A percentile compares a stretch with the other conserved stretches of the same genome.
phyloP scores from a whole-genome alignment of 2,797 vertebrate species.

The Bucorvus abyssinicus region DNA sequence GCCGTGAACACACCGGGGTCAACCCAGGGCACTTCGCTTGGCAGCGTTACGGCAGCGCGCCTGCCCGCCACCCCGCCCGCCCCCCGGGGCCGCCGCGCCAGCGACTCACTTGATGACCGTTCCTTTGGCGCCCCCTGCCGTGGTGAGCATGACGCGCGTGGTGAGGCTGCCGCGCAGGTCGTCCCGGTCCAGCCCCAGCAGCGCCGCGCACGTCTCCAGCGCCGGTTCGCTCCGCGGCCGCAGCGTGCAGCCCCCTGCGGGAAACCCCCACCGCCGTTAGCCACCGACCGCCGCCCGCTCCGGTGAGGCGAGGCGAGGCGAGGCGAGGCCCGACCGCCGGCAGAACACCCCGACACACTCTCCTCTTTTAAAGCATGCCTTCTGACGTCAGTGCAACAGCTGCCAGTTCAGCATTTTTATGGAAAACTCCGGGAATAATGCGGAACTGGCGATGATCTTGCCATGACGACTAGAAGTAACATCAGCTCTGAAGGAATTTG shows the following conservation, averaged over 20 bases:
- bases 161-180: slow-evolving; percentile 92
- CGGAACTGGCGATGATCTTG: background rate
- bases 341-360: too few species aligned
- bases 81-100: too few species aligned
- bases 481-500: accelerated
- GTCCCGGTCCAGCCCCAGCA: slow-evolving; percentile 90
- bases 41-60: too few species aligned
- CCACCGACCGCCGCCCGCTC: background rate
- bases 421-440: background rate
- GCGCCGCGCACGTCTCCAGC: slow-evolving; percentile 85
- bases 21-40: too few species aligned
- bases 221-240: slow-evolving; percentile 83
- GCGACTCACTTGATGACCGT: slow-evolving; percentile 91
- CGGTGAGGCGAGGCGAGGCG: too few species aligned
- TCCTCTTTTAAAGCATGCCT: too few species aligned
- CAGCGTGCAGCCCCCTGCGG: slow-evolving; percentile 90
- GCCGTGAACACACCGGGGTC: too few species aligned
- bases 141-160: slow-evolving; percentile 91
- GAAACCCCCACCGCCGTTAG: background rate
- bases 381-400: background rate
- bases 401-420: background rate
- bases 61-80: too few species aligned
- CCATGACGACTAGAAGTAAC: background rate
- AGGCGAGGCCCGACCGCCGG: too few species aligned
- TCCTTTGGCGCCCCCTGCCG: slow-evolving; percentile 95